phyloP scores from a whole-genome alignment of 2,888 invertebrate genomes.

The Melinaea marsaeus region DNA sequence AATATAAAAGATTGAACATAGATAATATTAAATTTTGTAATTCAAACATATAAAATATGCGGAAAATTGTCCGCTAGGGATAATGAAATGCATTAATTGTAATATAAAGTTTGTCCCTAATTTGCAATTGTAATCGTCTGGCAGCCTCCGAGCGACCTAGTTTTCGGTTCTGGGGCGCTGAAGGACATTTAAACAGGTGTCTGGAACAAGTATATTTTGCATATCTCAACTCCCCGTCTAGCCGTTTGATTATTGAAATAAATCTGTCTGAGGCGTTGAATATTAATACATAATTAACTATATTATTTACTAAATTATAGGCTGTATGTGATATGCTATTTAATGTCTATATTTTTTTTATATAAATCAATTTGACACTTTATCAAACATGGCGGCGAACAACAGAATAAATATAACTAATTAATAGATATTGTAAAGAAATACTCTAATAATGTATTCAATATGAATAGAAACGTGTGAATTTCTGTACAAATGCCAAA shows the following conservation, averaged over 20 bases:
- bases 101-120: constrained; percentile 50
- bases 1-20: constrained; percentile 5
- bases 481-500: constrained; percentile 46
- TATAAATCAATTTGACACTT: too few relatives aligned
- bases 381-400: too few relatives aligned
- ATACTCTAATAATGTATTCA: constrained; percentile 18
- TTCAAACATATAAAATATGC: constrained; percentile 33
- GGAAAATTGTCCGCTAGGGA: constrained; percentile 31
- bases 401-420: too few relatives aligned
- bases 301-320: too few relatives aligned
- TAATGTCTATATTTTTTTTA: too few relatives aligned
- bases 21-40: constrained; percentile 9
- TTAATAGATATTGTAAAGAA: too few relatives aligned
- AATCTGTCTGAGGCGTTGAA: constrained; percentile 24
- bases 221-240: constrained; percentile 62
- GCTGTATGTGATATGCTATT: too few relatives aligned
- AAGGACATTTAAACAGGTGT: constrained; percentile 67
- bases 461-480: constrained; percentile 35
- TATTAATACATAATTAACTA: too few relatives aligned
- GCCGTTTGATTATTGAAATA: constrained; percentile 46
- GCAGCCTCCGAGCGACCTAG: constrained; percentile 67
- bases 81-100: constrained; percentile 37
- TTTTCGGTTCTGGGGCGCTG: constrained; percentile 61
- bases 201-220: constrained; percentile 61
- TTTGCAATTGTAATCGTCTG: constrained; percentile 76